Evolutionary conservation across 2,888 invertebrate species (phyloP).

Genomic region (Apodemia hepburni): DNA sequence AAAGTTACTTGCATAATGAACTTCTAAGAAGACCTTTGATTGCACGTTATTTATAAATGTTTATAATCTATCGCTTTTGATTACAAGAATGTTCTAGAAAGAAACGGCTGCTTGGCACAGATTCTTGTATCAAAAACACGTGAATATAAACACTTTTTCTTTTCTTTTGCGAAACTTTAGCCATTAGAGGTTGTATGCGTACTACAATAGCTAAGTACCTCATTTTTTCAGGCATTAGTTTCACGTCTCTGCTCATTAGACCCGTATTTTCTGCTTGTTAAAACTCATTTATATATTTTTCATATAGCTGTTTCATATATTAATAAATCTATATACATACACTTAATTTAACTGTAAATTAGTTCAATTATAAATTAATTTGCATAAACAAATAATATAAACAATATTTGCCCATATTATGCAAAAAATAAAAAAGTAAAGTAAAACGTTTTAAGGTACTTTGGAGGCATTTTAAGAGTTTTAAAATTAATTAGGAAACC

Average conservation of each 20-base stretch:
- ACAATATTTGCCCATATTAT: no score
- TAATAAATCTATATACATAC: background rate
- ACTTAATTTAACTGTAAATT: no score
- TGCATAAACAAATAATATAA: no score
- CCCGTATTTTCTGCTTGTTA: slow-evolving; percentile 23
- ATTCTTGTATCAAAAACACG: slow-evolving; percentile 2
- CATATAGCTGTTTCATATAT: background rate
- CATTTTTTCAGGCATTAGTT: slow-evolving; percentile 23
- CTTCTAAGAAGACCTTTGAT: no score
- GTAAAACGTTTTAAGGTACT: no score
- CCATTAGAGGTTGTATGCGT: slow-evolving; percentile 12
- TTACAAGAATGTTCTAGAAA: background rate
- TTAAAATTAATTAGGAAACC: no score
- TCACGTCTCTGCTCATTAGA: slow-evolving; percentile 25
- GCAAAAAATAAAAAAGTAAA: no score
- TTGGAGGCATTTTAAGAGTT: no score
- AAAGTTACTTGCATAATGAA: no score
- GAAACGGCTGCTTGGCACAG: background rate
- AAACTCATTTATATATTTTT: slow-evolving; percentile 20
- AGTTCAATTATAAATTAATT: no score
- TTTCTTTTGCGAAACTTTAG: slow-evolving; percentile 12
- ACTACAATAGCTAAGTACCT: slow-evolving; percentile 1
- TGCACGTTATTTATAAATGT: background rate
- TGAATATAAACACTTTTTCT: slow-evolving; percentile 13
- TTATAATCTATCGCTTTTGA: background rate